Percentiles rank a stretch among this genome's conserved stretches.
phyloP scores from a whole-genome alignment of 1,140 invertebrate genomes.

The Drosophila lowei region DNA sequence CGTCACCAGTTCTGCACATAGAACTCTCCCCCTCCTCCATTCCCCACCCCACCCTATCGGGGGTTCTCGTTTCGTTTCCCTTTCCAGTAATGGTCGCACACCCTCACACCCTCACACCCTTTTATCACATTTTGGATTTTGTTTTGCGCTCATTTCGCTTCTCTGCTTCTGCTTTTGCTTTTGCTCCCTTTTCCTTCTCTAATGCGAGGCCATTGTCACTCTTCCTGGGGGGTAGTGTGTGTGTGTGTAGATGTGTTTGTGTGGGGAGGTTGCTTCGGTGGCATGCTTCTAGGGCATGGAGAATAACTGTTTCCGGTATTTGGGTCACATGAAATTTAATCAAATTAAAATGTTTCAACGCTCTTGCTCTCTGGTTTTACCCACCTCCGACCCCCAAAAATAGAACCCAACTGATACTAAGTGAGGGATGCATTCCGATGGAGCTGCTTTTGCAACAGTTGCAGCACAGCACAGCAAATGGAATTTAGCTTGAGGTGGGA shows the following conservation, averaged over 20 bases:
- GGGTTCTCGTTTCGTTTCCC: not conserved
- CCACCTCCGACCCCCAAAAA: not conserved
- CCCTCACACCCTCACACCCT: not conserved
- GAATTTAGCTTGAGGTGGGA: conserved; percentile 63
- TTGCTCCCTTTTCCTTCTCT: conserved; percentile 28
- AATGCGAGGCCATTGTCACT: conserved; percentile 66
- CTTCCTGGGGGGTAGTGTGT: conserved; percentile 47
- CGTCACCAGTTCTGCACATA: conserved; percentile 52
- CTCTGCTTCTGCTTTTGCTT: conserved; percentile 23
- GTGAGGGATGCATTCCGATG: conserved; percentile 23
- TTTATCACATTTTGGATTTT: conserved; percentile 55
- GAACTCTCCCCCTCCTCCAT: not conserved
- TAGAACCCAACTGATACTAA: not conserved
- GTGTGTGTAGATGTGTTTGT: too few relatives aligned
- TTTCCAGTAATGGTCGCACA: not conserved
- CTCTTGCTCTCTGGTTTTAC: conserved; percentile 12
- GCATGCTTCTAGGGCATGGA: conserved; percentile 68
- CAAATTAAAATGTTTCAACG: conserved; percentile 79
- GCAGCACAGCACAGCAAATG: conserved; percentile 54
- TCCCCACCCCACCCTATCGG: not conserved
- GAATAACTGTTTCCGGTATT: conserved; percentile 81
- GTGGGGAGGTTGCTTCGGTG: conserved; percentile 37
- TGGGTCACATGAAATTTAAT: conserved; percentile 82
- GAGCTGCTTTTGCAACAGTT: conserved; percentile 61
- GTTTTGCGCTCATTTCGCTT: conserved; percentile 44